Evolutionary conservation across 2,797 vertebrate species (phyloP).

Genomic region (Ctenopoma kingsleyae): DNA sequence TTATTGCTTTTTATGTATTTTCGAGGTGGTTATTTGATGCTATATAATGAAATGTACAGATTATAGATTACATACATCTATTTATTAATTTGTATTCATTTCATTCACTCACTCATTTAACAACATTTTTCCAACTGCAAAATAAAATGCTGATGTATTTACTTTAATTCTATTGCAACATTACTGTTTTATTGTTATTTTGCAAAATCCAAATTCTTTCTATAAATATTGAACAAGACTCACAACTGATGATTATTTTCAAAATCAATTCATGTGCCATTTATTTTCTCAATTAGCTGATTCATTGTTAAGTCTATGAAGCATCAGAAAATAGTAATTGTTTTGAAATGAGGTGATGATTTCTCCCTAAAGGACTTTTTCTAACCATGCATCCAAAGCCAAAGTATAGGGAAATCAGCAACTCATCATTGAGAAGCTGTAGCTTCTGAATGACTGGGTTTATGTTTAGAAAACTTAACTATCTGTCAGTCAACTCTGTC

Average conservation of each 20-base stretch:
- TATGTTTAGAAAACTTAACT: neutral
- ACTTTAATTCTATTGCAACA: neutral
- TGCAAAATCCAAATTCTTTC: constrained; percentile 1
- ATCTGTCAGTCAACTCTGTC: neutral
- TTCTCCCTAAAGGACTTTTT: neutral
- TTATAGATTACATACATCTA: neutral
- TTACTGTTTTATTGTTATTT: neutral
- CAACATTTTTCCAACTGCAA: neutral
- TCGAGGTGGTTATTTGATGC: neutral
- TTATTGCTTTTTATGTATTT: neutral
- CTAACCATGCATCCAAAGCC: neutral
- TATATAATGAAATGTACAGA: neutral
- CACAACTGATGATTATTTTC: neutral
- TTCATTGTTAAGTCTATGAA: neutral
- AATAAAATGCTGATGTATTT: neutral
- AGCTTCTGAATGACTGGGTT: neutral
- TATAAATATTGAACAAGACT: neutral
- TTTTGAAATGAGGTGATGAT: neutral
- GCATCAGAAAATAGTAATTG: neutral
- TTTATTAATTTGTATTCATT: neutral
- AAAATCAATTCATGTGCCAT: neutral
- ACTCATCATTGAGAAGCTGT: neutral
- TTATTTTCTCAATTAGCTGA: neutral
- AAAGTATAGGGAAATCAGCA: constrained; percentile 1
- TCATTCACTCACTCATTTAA: constrained; percentile 1